Evolutionary conservation across 2,113 vertebrate species (phyloP).

Genomic region (rabbit (Oryctolagus cuniculus)): mOryCun1.1 NC_091449.1:42848001-42848500

Average conservation of each 20-base stretch:
- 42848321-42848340: neutral
- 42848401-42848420: neutral
- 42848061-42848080: neutral
- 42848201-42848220: neutral
- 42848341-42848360: neutral
- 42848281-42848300: neutral
- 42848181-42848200: neutral
- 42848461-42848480: constrained; percentile 69
- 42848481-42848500: constrained; percentile 71
- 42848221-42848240: neutral
- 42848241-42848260: neutral
- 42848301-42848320: neutral
- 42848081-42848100: neutral
- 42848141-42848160: neutral
- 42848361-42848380: neutral
- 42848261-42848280: neutral
- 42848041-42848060: neutral
- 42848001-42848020: neutral
- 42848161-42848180: neutral
- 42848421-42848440: neutral
- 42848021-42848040: neutral
- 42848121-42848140: neutral
- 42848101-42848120: neutral
- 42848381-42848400: neutral
- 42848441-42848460: constrained; percentile 53